phyloP scores from a whole-genome alignment of 1,140 invertebrate genomes.

The Leptoteleia sp. region DNA sequence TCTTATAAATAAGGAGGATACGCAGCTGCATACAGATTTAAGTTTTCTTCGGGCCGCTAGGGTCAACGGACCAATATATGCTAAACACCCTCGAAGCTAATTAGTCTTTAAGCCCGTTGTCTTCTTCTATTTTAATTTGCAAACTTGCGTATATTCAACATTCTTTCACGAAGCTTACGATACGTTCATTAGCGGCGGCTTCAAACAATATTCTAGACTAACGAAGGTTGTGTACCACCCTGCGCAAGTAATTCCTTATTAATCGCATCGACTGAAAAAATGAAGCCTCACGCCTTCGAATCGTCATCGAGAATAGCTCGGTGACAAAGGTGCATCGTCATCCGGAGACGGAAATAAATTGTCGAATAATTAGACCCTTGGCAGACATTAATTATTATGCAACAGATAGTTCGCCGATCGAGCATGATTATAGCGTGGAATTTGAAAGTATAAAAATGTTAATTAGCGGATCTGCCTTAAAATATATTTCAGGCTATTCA shows the following conservation, averaged over 20 bases:
- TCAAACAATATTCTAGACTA: slow-evolving; percentile 45
- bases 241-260: slow-evolving; percentile 36
- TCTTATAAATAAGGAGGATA: slow-evolving; percentile 36
- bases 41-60: slow-evolving; percentile 51
- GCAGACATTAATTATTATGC: slow-evolving; percentile 24
- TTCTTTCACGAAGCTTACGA: slow-evolving; percentile 51
- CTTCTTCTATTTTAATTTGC: slow-evolving; percentile 58
- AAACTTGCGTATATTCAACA: slow-evolving; percentile 51
- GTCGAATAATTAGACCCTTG: slow-evolving; percentile 6
- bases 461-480: slow-evolving; percentile 22
- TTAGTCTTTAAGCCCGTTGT: slow-evolving; percentile 68
- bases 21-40: slow-evolving; percentile 69
- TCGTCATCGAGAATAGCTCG: background rate
- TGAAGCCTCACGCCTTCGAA: slow-evolving; percentile 9
- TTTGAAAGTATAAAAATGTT: slow-evolving; percentile 29
- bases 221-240: slow-evolving; percentile 36
- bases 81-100: slow-evolving; percentile 70
- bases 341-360: slow-evolving; percentile 15
- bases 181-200: slow-evolving; percentile 58
- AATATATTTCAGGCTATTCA: slow-evolving; percentile 17
- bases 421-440: slow-evolving; percentile 15
- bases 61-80: slow-evolving; percentile 70
- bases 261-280: slow-evolving; percentile 36
- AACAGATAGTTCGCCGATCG: slow-evolving; percentile 6
- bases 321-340: background rate